A percentile compares a stretch with the other conserved stretches of the same genome.
phyloP scores from a whole-genome alignment of 1,140 invertebrate genomes.

The Hydropsyche tenuis region DNA sequence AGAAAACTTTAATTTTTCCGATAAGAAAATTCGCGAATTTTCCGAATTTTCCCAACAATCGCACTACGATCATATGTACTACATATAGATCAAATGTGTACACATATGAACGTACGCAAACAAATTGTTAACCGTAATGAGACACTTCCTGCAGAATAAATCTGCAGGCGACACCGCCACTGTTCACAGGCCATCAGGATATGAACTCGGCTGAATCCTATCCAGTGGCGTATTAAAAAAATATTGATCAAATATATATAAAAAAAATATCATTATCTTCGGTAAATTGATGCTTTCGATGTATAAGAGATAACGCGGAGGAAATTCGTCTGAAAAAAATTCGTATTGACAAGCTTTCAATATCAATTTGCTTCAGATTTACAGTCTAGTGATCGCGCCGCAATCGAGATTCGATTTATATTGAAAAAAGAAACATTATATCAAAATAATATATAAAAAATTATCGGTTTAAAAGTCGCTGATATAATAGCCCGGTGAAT shows the following conservation, averaged over 20 bases:
- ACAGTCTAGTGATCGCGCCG: not conserved
- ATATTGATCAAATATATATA: not conserved
- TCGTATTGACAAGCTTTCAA: not conserved
- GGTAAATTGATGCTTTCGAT: too few relatives aligned
- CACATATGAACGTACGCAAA: constrained; percentile 28
- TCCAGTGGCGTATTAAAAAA: constrained; percentile 16
- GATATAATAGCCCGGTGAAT: too few relatives aligned
- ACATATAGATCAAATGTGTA: too few relatives aligned
- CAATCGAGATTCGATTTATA: not conserved
- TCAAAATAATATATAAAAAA: not conserved
- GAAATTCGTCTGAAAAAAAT: too few relatives aligned
- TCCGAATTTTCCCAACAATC: not conserved
- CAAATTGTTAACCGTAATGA: constrained; percentile 39
- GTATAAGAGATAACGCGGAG: too few relatives aligned
- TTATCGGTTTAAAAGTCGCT: not conserved
- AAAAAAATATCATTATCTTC: too few relatives aligned
- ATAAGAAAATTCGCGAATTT: too few relatives aligned
- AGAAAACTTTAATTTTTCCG: too few relatives aligned
- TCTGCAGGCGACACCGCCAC: constrained; percentile 30
- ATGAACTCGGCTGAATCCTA: constrained; percentile 30
- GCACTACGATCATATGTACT: too few relatives aligned
- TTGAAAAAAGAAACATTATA: not conserved
- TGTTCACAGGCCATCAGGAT: constrained; percentile 39
- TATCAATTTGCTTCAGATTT: not conserved
- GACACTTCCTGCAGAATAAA: constrained; percentile 39